Base-by-base conservation (phyloP, 2,888 invertebrate species). In the Mycalesis mineus region DNA sequence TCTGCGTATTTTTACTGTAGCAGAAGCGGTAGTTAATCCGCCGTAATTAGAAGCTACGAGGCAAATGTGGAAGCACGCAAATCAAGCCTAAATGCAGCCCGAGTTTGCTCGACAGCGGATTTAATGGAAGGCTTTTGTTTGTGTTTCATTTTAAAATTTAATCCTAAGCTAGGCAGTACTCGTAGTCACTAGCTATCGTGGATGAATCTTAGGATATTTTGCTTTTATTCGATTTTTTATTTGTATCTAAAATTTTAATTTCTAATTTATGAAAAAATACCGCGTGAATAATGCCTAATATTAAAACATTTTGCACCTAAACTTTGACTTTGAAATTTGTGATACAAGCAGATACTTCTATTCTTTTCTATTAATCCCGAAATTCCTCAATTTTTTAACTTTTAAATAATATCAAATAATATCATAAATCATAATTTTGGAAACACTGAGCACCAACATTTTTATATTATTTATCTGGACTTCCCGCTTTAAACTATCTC, bases 41-140 rank as follows among this genome's bases (percentile, higher is more conserved):
- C 14, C 15, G 47, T 55, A 58, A 61, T 61, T 58, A 58, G 52
- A 49, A 57, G 60, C 57, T 54, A 52, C 55, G 39, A 51, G 47
- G 55, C 39, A 55, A 52, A 42, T 58, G 28, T 42, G 36, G 42
- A 49, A 56, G 49, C 15, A 52, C 48, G 51, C 52, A 61, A 58
- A 55, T 58, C 61, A 49, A 58, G 54, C 55, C 58, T 52, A 45
- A 54, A 52, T 41, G 50, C 54, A 54, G 39, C 41, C 55, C 39
- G 57, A 57, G 59, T 60, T 62, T 48, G 55, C 57, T 55, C 52
- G 62, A 58, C 61, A 63, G 62, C 58, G 61, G 60, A 58, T 62
- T 62, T 59, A 62, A 57, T 58, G 61, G 59, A 60, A 56, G 39
- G 58, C 58, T 56, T 44, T 31, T 45, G 45, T 60, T 64, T 64